These are phyloP conservation scores for Stegostoma tigrinum DNA, from an alignment of 2,113 vertebrate species.

Conservation along the genomic window DNA sequence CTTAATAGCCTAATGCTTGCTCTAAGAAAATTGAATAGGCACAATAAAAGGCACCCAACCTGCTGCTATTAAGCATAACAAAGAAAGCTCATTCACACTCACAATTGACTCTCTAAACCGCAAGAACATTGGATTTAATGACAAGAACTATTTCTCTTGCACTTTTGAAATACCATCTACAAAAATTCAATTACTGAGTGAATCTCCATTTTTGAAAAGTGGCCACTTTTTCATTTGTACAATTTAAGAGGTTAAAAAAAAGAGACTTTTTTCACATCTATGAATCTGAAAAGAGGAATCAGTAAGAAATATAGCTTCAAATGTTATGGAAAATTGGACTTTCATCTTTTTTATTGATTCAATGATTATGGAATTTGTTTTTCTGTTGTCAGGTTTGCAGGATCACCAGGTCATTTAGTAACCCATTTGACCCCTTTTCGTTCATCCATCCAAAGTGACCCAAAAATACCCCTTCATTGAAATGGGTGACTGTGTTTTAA, in stretches of 20 bases:
- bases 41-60: background rate
- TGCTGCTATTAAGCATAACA: background rate
- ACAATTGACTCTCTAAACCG: conserved; percentile 5
- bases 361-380: background rate
- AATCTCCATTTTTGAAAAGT: background rate
- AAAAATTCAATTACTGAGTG: background rate
- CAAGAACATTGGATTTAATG: background rate
- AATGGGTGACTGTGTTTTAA: background rate
- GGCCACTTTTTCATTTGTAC: background rate
- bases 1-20: background rate
- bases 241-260: background rate
- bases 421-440: background rate
- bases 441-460: background rate
- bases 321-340: background rate
- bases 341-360: background rate
- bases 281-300: background rate
- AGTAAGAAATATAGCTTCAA: background rate
- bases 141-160: background rate
- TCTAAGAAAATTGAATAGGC: background rate
- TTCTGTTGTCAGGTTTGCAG: background rate
- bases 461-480: background rate
- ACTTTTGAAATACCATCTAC: background rate
- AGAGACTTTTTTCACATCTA: background rate
- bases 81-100: background rate
- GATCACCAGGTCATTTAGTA: background rate